Evolutionary conservation across 1,140 invertebrate species (phyloP).

Genomic region (Aricia agestis): DNA sequence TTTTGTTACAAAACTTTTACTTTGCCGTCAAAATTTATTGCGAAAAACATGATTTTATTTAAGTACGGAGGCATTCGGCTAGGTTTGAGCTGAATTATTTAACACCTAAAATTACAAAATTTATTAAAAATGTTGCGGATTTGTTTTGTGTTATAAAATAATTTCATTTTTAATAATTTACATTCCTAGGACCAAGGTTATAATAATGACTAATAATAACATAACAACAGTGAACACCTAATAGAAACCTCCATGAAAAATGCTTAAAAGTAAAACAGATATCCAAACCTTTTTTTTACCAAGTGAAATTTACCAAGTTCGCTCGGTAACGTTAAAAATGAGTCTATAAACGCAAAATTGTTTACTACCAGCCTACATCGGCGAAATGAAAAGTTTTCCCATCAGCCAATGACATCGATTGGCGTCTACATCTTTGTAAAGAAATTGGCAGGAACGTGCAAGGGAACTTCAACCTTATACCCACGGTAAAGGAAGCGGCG

Average conservation of each 20-base stretch:
- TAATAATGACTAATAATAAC: no score
- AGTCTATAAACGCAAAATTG: constrained; percentile 67
- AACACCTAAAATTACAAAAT: neutral
- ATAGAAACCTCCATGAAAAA: no score
- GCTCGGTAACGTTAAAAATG: constrained; percentile 72
- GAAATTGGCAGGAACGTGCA: constrained; percentile 58
- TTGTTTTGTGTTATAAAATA: neutral
- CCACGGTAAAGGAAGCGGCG: constrained; percentile 17
- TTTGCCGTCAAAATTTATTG: neutral
- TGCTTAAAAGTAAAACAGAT: no score
- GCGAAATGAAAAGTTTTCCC: constrained; percentile 73
- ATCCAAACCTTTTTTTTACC: no score
- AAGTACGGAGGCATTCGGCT: neutral
- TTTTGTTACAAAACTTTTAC: constrained; percentile 5
- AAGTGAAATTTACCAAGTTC: constrained; percentile 47
- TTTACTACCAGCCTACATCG: constrained; percentile 60
- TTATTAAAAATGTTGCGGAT: neutral
- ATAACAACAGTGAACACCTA: no score
- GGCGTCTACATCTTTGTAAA: constrained; percentile 71
- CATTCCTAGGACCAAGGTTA: no score
- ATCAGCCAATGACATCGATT: constrained; percentile 71
- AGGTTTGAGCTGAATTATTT: neutral
- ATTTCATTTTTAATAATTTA: no score
- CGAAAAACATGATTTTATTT: constrained; percentile 11
- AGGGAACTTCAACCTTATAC: constrained; percentile 58